Evolutionary conservation across 2,888 invertebrate species (phyloP), one percentile per base, ranked within the genome.

Genomic region (Pristionchus japonicus): DNA sequence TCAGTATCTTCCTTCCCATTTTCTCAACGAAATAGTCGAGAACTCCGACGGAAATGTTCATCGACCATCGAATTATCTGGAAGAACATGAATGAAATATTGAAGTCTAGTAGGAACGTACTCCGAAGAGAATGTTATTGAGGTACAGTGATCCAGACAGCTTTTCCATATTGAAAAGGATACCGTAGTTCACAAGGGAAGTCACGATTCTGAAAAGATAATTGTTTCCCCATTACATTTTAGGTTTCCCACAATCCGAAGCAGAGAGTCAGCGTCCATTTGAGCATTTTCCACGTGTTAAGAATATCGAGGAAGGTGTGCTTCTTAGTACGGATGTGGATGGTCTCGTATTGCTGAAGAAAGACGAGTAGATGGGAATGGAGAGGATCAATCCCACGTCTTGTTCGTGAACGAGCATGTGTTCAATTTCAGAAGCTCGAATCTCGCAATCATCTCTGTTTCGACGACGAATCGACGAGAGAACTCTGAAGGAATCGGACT

Each of bases 141-240:
- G 88, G 86, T 93, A 93, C 43, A 93, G 92, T 2, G 92, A 92
- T 1, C 93, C 93, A 17, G 90, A 90, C 27, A 93, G 88, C 61
- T 92, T 91, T 77, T 93, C 93, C 93, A 93, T 92, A 88, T 93
- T 93, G 90, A 93, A 93, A 13, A 93, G 86, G n/a, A 93, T 90
- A 20, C 93, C 92, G 85, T 93, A 93, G 86, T 91, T 91, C 37
- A 93, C 90, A 17, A 93, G 90, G 15, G 92, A 92, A 0, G 92
- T 92, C 3, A 91, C 88, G 70, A 91, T 90, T 74, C 92, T 92
- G 88, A 27, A n/a, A 84, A 15, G 13, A 37, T 47, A 2, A 43
- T 27, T 17, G 17, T 57, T 23, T 85, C 7, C 0, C 15, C 27
- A 64, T 3, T 31, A n/a, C 23, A 74, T 23, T 31, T n/a, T 23